phyloP scores from a whole-genome alignment of 2,113 vertebrate genomes.

The Daubentonia madagascariensis region DNA sequence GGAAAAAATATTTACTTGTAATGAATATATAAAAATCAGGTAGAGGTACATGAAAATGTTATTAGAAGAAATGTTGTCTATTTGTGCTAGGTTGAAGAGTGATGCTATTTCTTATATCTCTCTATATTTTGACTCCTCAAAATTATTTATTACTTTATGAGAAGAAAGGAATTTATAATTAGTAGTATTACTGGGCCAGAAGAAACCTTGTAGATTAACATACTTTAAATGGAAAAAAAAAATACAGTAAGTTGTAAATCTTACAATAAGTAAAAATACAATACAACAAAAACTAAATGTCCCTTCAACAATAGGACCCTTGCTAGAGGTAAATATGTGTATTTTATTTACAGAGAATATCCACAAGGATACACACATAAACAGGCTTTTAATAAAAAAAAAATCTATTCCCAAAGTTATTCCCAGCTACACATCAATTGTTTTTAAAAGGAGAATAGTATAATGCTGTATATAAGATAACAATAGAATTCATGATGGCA shows the following conservation, averaged over 20 bases:
- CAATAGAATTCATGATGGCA: background rate
- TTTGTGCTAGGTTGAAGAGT: background rate
- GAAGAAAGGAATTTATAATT: background rate
- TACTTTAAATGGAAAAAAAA: background rate
- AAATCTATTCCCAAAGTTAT: background rate
- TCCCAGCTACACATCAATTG: background rate
- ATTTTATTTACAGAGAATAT: background rate
- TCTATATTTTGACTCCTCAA: background rate
- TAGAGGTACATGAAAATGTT: background rate
- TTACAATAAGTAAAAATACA: background rate
- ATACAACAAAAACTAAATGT: background rate
- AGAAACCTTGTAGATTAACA: background rate
- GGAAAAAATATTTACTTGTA: background rate
- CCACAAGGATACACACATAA: background rate
- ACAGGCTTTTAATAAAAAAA: background rate
- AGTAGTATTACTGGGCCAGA: background rate
- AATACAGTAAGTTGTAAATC: background rate
- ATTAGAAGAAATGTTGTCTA: background rate
- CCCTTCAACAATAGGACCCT: background rate
- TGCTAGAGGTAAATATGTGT: background rate
- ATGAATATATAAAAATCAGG: background rate
- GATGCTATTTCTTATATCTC: background rate
- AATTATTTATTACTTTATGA: background rate
- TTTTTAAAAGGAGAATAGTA: no score
- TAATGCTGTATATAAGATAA: background rate